Evolutionary conservation across 2,113 vertebrate genomes (phyloP).

Genomic region (Orycteropus afer): DNA sequence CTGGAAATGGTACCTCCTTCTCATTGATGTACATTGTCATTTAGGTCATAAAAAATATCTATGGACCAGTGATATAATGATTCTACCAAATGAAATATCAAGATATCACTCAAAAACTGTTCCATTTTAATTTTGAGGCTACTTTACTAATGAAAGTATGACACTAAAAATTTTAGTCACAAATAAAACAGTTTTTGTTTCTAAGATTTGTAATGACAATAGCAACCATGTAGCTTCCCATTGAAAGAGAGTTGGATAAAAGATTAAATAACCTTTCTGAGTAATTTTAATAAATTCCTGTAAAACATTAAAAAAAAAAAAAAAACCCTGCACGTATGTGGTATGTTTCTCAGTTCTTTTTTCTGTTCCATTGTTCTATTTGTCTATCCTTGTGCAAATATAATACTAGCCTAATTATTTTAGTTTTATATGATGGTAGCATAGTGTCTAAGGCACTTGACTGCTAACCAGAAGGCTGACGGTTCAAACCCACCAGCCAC

Average conservation of each 20-base stretch:
- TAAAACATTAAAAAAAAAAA: too few species aligned
- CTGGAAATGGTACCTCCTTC: background rate
- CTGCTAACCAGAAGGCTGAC: too few species aligned
- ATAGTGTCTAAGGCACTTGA: too few species aligned
- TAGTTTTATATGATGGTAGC: too few species aligned
- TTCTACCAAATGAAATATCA: conserved; percentile 82
- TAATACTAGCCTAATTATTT: too few species aligned
- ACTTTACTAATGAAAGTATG: background rate
- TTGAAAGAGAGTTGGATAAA: too few species aligned
- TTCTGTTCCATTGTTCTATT: too few species aligned
- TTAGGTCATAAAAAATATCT: background rate
- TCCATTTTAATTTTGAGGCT: conserved; percentile 74
- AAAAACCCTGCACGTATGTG: background rate
- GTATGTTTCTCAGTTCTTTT: too few species aligned
- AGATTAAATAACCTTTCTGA: too few species aligned
- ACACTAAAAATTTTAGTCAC: background rate
- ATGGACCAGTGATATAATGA: conserved; percentile 81
- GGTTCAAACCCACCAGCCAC: too few species aligned
- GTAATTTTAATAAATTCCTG: too few species aligned
- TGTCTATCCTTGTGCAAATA: too few species aligned
- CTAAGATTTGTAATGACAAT: background rate
- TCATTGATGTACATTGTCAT: background rate
- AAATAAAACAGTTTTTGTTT: background rate
- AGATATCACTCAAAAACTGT: conserved; percentile 79
- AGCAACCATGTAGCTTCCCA: rapidly evolving